Percentiles rank a stretch among this genome's conserved stretches.
Conservation (phyloP, 2,888 invertebrate species). For the Hyles lineata region DNA sequence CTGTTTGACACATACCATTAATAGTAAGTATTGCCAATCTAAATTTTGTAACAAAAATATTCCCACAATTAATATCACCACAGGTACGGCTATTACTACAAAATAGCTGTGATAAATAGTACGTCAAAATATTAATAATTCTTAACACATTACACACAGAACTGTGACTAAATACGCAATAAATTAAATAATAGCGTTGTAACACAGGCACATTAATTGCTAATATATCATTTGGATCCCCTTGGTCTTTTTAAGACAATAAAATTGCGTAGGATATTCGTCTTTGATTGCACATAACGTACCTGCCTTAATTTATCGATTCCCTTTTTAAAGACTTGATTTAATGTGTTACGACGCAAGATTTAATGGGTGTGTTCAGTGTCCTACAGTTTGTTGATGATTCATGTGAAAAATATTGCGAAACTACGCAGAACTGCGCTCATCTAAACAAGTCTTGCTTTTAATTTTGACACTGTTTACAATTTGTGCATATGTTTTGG, state of each 20-base stretch:
- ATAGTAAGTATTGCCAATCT: no score
- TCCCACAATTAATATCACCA: no score
- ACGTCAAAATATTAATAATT: background rate
- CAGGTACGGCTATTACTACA: no score
- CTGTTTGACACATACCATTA: no score
- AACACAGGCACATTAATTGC: slow-evolving; percentile 52
- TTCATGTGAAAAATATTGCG: slow-evolving; percentile 31
- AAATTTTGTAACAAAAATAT: no score
- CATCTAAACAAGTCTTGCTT: slow-evolving; percentile 5
- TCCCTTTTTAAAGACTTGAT: slow-evolving; percentile 50
- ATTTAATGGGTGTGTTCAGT: slow-evolving; percentile 46
- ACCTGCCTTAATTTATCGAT: slow-evolving; percentile 54
- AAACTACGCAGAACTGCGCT: slow-evolving; percentile 30
- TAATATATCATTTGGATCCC: slow-evolving; percentile 39
- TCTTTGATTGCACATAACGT: slow-evolving; percentile 38
- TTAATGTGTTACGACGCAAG: slow-evolving; percentile 49
- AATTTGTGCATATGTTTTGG: slow-evolving; percentile 4
- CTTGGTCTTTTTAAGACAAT: slow-evolving; percentile 49
- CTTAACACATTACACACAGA: background rate
- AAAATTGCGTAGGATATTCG: slow-evolving; percentile 34
- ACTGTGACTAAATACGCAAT: slow-evolving; percentile 15
- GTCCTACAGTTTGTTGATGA: slow-evolving; percentile 25
- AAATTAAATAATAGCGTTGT: slow-evolving; percentile 47
- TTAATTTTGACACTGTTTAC: slow-evolving; percentile 18
- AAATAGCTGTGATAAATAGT: no score